phyloP scores from a whole-genome alignment of 2,113 vertebrate genomes.

The Amphilophus citrinellus region DNA sequence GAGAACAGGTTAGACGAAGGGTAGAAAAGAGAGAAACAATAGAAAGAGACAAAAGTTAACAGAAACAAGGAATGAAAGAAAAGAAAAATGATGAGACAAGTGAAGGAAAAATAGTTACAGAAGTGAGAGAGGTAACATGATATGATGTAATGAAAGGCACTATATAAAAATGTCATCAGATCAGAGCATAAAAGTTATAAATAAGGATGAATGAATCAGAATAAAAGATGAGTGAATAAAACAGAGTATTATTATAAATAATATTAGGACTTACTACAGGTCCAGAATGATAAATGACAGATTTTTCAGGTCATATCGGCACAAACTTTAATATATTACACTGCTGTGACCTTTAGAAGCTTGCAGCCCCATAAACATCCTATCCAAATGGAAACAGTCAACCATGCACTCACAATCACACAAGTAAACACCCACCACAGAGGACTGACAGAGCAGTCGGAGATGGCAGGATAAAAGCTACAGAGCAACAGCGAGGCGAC shows the following conservation, averaged over 20 bases:
- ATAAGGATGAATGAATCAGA: neutral
- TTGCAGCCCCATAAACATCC: slow-evolving; percentile 43
- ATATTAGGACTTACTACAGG: neutral
- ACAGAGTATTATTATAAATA: neutral
- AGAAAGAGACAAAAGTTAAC: neutral
- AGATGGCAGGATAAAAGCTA: slow-evolving; percentile 32
- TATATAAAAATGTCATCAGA: neutral
- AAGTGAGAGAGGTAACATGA: neutral
- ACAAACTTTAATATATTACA: slow-evolving; percentile 34
- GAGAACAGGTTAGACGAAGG: neutral
- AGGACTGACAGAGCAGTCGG: neutral
- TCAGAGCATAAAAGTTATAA: neutral
- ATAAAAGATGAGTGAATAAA: neutral
- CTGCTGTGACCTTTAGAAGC: slow-evolving; percentile 57
- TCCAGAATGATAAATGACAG: slow-evolving; percentile 9
- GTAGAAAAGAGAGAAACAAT: neutral
- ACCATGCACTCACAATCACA: slow-evolving; percentile 5
- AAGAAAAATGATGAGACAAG: too few species aligned
- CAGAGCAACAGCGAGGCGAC: neutral
- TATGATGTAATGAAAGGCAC: neutral
- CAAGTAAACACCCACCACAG: slow-evolving; percentile 5
- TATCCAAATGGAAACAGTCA: slow-evolving; percentile 41
- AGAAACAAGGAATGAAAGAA: neutral
- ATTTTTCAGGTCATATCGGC: neutral
- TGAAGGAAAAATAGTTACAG: neutral